These are phyloP conservation scores for Ptyas mucosa DNA, from an alignment of 2,113 vertebrate genomes.

Conservation along the genomic window DNA sequence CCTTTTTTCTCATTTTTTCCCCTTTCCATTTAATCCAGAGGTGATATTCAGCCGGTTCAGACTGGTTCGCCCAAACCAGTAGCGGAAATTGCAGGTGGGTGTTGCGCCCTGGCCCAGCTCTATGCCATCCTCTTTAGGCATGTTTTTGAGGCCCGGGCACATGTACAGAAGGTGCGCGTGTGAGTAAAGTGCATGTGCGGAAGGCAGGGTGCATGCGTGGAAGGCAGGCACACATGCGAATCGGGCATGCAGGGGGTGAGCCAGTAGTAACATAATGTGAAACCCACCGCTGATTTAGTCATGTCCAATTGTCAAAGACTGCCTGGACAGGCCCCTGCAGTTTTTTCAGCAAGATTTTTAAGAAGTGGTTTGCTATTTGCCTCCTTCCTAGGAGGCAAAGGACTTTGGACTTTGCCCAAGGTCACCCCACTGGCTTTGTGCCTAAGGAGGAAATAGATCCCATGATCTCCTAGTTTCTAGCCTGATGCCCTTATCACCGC, in stretches of 20 bases:
- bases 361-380: not conserved
- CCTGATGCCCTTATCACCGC: not conserved
- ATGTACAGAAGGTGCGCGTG: too few species aligned
- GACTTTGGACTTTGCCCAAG: not conserved
- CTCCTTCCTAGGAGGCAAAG: not conserved
- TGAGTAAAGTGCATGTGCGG: too few species aligned
- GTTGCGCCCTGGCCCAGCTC: too few species aligned
- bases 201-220: too few species aligned
- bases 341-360: not conserved
- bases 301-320: not conserved
- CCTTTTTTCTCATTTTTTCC: not conserved
- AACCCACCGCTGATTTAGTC: not conserved
- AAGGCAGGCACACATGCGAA: too few species aligned
- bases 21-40: not conserved
- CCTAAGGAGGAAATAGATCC: not conserved
- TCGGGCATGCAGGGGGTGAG: too few species aligned
- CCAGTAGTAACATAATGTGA: too few species aligned
- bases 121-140: too few species aligned
- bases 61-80: too few species aligned
- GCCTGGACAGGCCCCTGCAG: not conserved
- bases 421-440: not conserved
- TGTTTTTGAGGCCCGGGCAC: too few species aligned
- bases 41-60: too few species aligned
- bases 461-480: not conserved
- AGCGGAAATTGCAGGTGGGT: too few species aligned